Conservation (phyloP, 2,888 invertebrate genomes). For the Microctonus aethiopoides region DNA sequence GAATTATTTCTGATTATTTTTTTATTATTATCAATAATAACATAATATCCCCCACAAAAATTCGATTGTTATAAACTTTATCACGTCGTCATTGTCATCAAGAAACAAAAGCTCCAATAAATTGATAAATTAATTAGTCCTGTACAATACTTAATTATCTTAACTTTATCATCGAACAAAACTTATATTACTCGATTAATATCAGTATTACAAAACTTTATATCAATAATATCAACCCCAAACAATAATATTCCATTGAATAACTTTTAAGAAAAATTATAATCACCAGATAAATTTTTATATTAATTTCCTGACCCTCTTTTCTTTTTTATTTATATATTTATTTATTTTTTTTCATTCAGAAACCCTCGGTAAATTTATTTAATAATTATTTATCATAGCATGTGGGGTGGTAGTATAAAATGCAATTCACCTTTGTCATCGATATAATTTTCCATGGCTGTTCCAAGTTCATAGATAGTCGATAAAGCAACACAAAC, state of each 20-base stretch:
- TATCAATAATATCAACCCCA: neutral
- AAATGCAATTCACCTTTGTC: constrained; percentile 67
- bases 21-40: too few species aligned
- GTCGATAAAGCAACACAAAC: constrained; percentile 77
- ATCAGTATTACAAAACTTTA: neutral
- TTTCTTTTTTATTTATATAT: too few species aligned
- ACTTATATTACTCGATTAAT: neutral
- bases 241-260: neutral
- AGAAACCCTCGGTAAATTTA: neutral
- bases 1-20: neutral
- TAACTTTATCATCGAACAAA: neutral
- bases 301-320: neutral
- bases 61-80: neutral
- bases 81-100: neutral
- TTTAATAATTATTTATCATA: neutral
- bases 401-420: neutral
- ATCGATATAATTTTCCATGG: constrained; percentile 71
- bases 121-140: constrained; percentile 12
- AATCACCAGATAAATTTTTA: neutral
- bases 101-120: neutral
- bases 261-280: too few species aligned
- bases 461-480: constrained; percentile 73
- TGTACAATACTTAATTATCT: neutral
- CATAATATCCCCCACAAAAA: too few species aligned
- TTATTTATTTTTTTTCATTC: too few species aligned